Base-by-base conservation (phyloP, 2,113 vertebrate species). In the Myxocyprinus asiaticus region DNA sequence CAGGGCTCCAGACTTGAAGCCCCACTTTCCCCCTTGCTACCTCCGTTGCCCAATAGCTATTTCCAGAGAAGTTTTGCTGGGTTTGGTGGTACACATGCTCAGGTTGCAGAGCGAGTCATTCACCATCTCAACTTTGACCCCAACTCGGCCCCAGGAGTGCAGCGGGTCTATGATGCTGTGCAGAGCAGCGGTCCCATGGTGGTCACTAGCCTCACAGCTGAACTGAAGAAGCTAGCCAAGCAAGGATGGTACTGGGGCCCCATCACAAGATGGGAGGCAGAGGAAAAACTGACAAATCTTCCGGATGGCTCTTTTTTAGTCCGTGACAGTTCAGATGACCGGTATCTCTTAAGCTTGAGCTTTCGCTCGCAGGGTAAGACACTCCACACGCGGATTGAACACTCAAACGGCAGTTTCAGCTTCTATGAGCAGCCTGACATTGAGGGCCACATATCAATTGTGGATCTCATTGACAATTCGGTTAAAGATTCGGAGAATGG, bases 211-310 rank as follows among this genome's bases (percentile, higher is more conserved):
- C 94, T 96, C 66, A 96, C 95, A 0, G 93, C 94, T 85, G 95
- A 96, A 90, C 92, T 96, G 84, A 96, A 96, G 86, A 95, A 96
- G 67, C 93, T 96, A 59, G 95, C 95, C 2, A 94, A 89, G 68
- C 95, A 96, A 84, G 95, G 97, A 44, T 99, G 98, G 98, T 99
- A 99, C 94, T 99, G 98, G 98, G 98, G 98, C 4, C 98, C 98
- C 0, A 98, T 99, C 86, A 99, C 98, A 0, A 94, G 96, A 61
- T 99, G 97, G 97, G 98, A 99, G 85, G 98, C 98, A 0, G 98
- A 99, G 83, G 97, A 97, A 76, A 99, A 99, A 87, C 89, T 99
- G 67, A 90, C 95, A 17, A 96, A 95, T 76, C 92, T 99, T 89
- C 95, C 93, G 0, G 96, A 98, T 9, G 97, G 98, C 63, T 98